Base-by-base conservation (phyloP, 2,797 vertebrate species). In the Paramormyrops hopkinsi region DNA sequence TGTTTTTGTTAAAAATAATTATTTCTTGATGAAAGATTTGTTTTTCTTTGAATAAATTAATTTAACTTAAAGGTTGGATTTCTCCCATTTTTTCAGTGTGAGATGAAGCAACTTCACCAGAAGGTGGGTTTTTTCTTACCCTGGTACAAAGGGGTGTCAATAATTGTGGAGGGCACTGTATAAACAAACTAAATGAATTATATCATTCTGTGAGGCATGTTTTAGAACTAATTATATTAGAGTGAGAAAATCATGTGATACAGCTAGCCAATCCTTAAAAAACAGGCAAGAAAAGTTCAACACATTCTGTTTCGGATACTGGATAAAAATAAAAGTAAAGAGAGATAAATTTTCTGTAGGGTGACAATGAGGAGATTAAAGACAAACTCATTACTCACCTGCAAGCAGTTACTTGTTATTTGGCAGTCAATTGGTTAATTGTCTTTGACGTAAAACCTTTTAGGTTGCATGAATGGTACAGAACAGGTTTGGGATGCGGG, bases 111-210 rank as follows among this genome's bases (percentile, higher is more conserved):
- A 37, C 37, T 37, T 37, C 2, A 37, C 37, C 37, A 37, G 3
- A 37, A 37, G 37, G 37, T 37, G 37, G 37, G 0, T 37, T 37
- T 37, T 37, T 37, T 37, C 37, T 37, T 37, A 37, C 37, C 37
- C 37, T 37, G 3, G 37, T 37, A 37, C 37, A 37, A 37, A 37
- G 37, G 37, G 37, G 37, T 37, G 37, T 37, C 37, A 37, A 37
- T 37, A 37, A 37, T 37, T 37, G 37, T 2, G 37, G 37, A 37
- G 37, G 2, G 37, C 37, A 37, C 3, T 37, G 37, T 37, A 82
- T 82, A 82, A 82, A 82, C 37, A n/a, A 82, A 46, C 19, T 79
- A 82, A 82, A 82, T 46, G 17, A 82, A 82, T 82, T 46, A 82
- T 82, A 82, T 3, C 19, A 82, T 82, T 46, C 17, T 46, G 17